Conservation (phyloP, 2,888 invertebrate species). For the Erebia ligea region DNA sequence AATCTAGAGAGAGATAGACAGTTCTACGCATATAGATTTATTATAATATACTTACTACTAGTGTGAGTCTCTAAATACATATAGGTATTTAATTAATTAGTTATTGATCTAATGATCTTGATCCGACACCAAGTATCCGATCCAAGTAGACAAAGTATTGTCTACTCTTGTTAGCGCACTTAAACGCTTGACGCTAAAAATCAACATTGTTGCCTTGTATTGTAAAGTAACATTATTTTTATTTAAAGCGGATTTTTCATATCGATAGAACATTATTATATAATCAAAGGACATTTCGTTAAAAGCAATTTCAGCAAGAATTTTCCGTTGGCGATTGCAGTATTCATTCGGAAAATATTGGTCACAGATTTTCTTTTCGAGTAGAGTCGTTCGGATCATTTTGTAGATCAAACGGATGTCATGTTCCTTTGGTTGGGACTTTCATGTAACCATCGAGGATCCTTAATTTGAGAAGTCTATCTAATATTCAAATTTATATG, state of each 20-base stretch:
- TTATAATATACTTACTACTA: too few species aligned
- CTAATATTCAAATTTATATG: neutral
- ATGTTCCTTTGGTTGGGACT: conserved; percentile 27
- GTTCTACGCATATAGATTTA: too few species aligned
- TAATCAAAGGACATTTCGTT: neutral
- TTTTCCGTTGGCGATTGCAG: conserved; percentile 40
- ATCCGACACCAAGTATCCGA: too few species aligned
- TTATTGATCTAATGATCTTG: too few species aligned
- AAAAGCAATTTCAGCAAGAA: conserved; percentile 25
- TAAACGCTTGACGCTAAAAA: neutral
- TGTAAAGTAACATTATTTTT: neutral
- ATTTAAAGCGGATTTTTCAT: conserved; percentile 7
- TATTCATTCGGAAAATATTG: conserved; percentile 40
- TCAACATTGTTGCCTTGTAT: neutral
- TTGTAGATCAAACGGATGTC: conserved; percentile 31
- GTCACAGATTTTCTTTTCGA: conserved; percentile 37
- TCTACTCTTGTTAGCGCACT: too few species aligned
- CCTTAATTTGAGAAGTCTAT: neutral
- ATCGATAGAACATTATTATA: conserved; percentile 3
- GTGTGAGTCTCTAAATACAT: too few species aligned
- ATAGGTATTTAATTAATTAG: too few species aligned
- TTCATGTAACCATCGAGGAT: conserved; percentile 1
- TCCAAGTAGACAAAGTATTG: too few species aligned
- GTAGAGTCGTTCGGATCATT: conserved; percentile 33
- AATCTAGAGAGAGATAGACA: too few species aligned